Evolutionary conservation across 2,888 invertebrate species (phyloP), one percentile per base, ranked within the genome.

Genomic region (Catonia carolina): DNA sequence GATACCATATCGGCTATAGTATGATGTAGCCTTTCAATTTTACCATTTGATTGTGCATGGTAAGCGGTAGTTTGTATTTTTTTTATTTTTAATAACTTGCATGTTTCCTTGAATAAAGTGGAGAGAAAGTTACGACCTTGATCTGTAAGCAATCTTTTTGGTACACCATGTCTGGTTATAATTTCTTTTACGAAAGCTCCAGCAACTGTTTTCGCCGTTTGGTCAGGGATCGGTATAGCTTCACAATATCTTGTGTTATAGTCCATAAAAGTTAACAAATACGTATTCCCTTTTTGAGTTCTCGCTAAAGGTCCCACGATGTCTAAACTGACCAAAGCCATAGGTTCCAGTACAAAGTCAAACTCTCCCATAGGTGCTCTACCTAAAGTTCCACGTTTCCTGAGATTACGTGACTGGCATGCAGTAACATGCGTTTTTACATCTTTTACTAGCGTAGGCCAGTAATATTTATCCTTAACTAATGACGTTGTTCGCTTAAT

Each of bases 1-100:
- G 65, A 65, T 1, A 71, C 27, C 55, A 68, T 68, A 14, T 68
- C 67, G 6, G 61, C 63, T 27, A 71, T 41, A 1, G 68, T 68
- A 15, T 61, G 45, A 52, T 72, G 69, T 23, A 62, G 64, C 22
- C 70, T 56, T 61, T 70, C 71, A 5, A 69, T 49, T 1, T 65
- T 62, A 4, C 69, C 67, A 36, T 68, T 69, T 6, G 61, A 62
- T 63, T 68, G 64, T 2, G 68, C 68, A 33, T 33, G 33, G 33
- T 33, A 33, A 10, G 33, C 8, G 33, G 37, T 37, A 14, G 37
- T 37, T 5, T 37, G 37, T 14, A 37, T 37, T 8, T 37, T 37
- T n/a, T 37, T 37, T n/a, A 37, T 37, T 14, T 17, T 8, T 17
- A 37, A 37, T 17, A 37, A 17, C 15, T 17, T 2, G 3, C 37